Percentiles rank a stretch among this genome's conserved stretches.
Evolutionary conservation across 2,113 vertebrate genomes (phyloP).

Genomic region (Eurypyga helias): DNA sequence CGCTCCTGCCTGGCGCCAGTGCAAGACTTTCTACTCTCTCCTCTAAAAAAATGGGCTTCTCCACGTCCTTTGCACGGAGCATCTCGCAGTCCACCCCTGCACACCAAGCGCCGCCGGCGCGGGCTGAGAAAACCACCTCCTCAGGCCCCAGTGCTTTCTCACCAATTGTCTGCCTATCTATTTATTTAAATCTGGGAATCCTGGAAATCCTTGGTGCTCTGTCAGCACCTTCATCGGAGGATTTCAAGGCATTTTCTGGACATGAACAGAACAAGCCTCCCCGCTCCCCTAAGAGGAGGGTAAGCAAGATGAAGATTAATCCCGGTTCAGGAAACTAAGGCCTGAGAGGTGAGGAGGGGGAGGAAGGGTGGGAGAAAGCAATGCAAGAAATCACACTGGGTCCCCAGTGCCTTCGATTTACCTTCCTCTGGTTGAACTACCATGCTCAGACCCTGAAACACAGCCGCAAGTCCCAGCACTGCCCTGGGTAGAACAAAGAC

Average conservation of each 20-base stretch:
- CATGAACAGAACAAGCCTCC: neutral
- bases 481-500: neutral
- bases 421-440: neutral
- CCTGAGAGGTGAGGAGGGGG: neutral
- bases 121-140: neutral
- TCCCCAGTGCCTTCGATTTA: neutral
- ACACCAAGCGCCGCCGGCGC: neutral
- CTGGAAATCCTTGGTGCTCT: neutral
- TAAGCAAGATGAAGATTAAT: constrained; percentile 9
- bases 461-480: neutral
- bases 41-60: neutral
- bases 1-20: fast-evolving
- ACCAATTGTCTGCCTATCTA: neutral
- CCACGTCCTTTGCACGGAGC: neutral
- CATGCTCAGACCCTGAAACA: neutral
- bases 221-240: neutral
- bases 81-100: fast-evolving
- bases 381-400: neutral
- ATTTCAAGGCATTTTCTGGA: constrained; percentile 19
- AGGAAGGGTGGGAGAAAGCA: neutral
- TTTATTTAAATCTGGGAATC: neutral
- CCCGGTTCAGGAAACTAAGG: neutral
- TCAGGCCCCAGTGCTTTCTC: neutral
- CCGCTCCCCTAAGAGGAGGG: neutral
- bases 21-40: neutral